These are phyloP conservation scores for Latrodectus hesperus DNA, from an alignment of 2,888 invertebrate genomes.

Conservation along the genomic window DNA sequence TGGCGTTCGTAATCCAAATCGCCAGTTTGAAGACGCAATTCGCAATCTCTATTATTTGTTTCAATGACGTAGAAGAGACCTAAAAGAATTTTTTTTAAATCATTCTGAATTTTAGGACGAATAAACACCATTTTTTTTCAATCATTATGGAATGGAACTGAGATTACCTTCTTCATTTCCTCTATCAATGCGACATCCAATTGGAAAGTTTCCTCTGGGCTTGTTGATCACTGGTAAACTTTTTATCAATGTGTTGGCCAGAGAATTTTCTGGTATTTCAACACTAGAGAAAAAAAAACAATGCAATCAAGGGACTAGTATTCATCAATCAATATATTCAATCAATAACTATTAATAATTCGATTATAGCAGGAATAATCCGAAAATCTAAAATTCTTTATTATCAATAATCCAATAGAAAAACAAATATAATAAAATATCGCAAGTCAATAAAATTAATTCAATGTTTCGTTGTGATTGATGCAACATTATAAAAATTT, in stretches of 20 bases:
- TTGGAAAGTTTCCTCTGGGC: constrained; percentile 81
- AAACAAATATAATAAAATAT: too few species aligned
- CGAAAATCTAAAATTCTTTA: too few species aligned
- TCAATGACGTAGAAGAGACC: constrained; percentile 84
- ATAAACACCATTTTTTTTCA: too few species aligned
- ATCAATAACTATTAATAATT: too few species aligned
- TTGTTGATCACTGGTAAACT: constrained; percentile 84
- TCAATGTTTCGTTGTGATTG: too few species aligned
- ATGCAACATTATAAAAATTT: too few species aligned
- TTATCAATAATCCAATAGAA: too few species aligned
- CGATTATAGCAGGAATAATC: too few species aligned
- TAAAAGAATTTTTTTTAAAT: constrained; percentile 73
- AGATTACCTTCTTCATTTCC: constrained; percentile 83
- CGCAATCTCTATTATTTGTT: constrained; percentile 88
- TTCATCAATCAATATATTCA: too few species aligned
- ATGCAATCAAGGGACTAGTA: too few species aligned
- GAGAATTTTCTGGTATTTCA: constrained; percentile 86
- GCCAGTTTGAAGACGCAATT: constrained; percentile 81
- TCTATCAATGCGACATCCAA: constrained; percentile 85
- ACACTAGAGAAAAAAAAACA: constrained; percentile 75
- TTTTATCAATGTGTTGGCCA: constrained; percentile 81
- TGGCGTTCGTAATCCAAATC: constrained; percentile 85
- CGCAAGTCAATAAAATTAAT: too few species aligned
- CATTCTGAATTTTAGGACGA: too few species aligned
- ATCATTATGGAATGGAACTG: not conserved